phyloP scores from a whole-genome alignment of 2,113 vertebrate genomes.

The Hyla sarda region DNA sequence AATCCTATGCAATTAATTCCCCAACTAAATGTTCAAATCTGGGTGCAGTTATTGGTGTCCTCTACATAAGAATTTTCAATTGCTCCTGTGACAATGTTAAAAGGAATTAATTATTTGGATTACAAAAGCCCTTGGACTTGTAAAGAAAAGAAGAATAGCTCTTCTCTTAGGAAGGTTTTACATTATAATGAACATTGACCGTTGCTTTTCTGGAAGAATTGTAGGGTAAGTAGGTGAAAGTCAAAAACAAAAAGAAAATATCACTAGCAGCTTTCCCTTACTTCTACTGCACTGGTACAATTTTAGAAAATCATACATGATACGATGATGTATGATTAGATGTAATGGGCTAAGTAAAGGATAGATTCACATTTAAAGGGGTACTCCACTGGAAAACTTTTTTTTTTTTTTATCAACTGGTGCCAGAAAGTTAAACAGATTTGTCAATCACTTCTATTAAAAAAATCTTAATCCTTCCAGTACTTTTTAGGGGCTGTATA shows the following conservation, averaged over 20 bases:
- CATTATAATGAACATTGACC: conserved; percentile 5
- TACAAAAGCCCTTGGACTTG: background rate
- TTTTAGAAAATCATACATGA: background rate
- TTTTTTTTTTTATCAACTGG: no score
- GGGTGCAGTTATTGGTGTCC: background rate
- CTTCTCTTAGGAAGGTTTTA: background rate
- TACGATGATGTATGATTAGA: background rate
- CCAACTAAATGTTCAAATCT: background rate
- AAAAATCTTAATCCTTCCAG: no score
- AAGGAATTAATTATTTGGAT: background rate
- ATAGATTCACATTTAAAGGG: background rate
- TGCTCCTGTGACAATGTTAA: background rate
- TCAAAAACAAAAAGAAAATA: background rate
- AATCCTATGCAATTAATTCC: background rate
- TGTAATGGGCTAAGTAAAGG: background rate
- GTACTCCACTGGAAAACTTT: no score
- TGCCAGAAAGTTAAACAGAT: no score
- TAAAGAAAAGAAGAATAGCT: background rate
- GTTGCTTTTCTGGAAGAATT: background rate
- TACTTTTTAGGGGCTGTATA: no score
- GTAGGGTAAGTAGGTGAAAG: background rate
- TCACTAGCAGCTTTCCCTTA: background rate
- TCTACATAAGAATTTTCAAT: background rate
- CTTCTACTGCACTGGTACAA: background rate
- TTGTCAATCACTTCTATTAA: no score